Evolutionary conservation across 2,888 invertebrate species (phyloP), one percentile per base, ranked within the genome.

Genomic region (Electrophaes corylata): DNA sequence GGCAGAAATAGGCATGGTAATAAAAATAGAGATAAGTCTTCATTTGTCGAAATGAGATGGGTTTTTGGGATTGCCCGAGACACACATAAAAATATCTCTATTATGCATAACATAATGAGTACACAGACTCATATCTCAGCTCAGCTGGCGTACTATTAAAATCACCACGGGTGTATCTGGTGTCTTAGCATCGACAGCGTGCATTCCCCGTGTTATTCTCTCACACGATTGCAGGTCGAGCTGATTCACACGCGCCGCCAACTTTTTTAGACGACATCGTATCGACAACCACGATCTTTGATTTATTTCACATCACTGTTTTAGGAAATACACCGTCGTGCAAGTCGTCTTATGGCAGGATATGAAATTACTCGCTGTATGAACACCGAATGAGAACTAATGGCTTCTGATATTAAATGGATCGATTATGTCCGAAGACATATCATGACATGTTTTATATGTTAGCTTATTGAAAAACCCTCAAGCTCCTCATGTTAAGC

Each of bases 291-390:
- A 77, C 72, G 75, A 83, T 86, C 86, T 81, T 76, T 86, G 88
- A 91, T 90, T 87, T 90, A 90, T 89, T 88, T 89, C 86, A 85
- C 83, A 89, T 83, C 86, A 84, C 91, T 91, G 83, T 88, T 91
- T 91, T 91, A 91, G 91, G 91, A 86, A 89, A 84, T 85, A 72
- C 72, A 56, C 57, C 63, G 88, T 82, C 83, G 82, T 83, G 83
- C 67, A 81, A 72, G 73, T 76, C 79, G 78, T 79, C 79, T 79
- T 90, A 88, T 79, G 83, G 80, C 81, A 71, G 79, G 86, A 85
- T 89, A 88, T 90, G 86, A 88, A 84, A 90, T 90, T 83, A 79
- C 84, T 84, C 73, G 71, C 79, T 78, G 67, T 76, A 81, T 82
- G 80, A 78, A 78, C 73, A 71, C 71, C 76, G 75, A 79, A 75